Conservation (phyloP, 2,113 vertebrate species). For the Phrynocephalus versicolor region DNA sequence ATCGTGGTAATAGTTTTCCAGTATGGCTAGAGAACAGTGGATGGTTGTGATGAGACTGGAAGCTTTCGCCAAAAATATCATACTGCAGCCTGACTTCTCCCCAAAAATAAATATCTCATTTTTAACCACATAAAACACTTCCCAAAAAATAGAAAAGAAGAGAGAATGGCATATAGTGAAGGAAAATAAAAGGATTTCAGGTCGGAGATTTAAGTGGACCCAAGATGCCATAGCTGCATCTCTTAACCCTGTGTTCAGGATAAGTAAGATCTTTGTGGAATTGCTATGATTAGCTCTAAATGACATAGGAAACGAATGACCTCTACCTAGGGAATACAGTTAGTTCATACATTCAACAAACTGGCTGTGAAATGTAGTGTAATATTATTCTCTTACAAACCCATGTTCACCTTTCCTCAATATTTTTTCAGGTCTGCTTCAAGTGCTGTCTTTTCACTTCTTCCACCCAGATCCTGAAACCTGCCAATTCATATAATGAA, state of each 20-base stretch:
- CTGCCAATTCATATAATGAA: not conserved
- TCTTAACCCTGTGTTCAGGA: conserved; percentile 10
- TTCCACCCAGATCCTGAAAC: accelerated
- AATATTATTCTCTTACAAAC: conserved; percentile 32
- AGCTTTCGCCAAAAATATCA: not conserved
- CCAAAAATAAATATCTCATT: not conserved
- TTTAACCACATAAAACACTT: not conserved
- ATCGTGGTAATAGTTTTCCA: not conserved
- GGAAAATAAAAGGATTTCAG: conserved; percentile 44
- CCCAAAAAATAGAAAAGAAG: conserved; percentile 16
- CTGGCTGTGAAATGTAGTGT: conserved; percentile 39
- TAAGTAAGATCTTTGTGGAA: conserved; percentile 50
- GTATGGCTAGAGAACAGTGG: not conserved
- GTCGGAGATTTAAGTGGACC: conserved; percentile 46
- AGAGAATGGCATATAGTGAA: not conserved
- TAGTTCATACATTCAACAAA: conserved; percentile 1
- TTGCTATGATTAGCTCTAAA: conserved; percentile 51
- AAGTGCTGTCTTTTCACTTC: not conserved
- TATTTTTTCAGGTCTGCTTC: not conserved
- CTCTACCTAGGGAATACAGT: conserved; percentile 43
- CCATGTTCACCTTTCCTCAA: not conserved
- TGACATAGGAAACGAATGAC: conserved; percentile 48
- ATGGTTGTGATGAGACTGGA: not conserved
- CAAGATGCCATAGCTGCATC: conserved; percentile 39
- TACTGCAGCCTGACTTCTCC: conserved; percentile 22